Conservation (phyloP, 2,113 vertebrate genomes). For the Rhinoderma darwinii region DNA sequence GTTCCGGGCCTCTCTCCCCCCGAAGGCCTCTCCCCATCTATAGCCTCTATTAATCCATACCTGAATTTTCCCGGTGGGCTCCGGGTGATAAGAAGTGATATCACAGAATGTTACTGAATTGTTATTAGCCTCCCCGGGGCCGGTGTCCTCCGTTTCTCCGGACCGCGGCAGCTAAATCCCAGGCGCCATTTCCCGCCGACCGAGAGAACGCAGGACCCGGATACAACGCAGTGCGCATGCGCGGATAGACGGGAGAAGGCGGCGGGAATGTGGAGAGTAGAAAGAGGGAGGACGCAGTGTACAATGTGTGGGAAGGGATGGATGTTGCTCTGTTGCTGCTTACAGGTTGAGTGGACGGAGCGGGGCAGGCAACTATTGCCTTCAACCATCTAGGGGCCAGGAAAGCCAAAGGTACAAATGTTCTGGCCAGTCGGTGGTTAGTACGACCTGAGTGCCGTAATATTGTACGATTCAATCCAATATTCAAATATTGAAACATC, state of each 20-base stretch:
- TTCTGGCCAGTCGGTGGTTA: too few species aligned
- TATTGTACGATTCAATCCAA: too few species aligned
- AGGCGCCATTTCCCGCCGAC: constrained; percentile 98
- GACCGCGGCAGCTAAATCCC: constrained; percentile 76
- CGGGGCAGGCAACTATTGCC: too few species aligned
- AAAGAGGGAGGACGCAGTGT: background rate
- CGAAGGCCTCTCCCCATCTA: constrained; percentile 36
- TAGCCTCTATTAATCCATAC: constrained; percentile 50
- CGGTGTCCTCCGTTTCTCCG: constrained; percentile 60
- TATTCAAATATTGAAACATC: too few species aligned
- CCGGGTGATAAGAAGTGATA: constrained; percentile 52
- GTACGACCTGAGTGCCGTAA: too few species aligned
- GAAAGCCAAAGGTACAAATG: too few species aligned
- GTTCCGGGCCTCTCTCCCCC: constrained; percentile 18
- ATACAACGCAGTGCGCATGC: constrained; percentile 79
- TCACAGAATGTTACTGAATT: constrained; percentile 52
- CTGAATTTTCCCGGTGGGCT: constrained; percentile 66
- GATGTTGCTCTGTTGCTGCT: background rate
- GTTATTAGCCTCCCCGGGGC: constrained; percentile 60
- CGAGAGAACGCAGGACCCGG: constrained; percentile 86
- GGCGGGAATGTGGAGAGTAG: background rate
- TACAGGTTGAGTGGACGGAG: background rate
- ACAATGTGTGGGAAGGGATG: background rate
- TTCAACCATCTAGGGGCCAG: too few species aligned
- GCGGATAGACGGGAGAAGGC: constrained; percentile 21